Conservation (phyloP, 1,140 invertebrate species). For the Drosophila nigromelanica region DNA sequence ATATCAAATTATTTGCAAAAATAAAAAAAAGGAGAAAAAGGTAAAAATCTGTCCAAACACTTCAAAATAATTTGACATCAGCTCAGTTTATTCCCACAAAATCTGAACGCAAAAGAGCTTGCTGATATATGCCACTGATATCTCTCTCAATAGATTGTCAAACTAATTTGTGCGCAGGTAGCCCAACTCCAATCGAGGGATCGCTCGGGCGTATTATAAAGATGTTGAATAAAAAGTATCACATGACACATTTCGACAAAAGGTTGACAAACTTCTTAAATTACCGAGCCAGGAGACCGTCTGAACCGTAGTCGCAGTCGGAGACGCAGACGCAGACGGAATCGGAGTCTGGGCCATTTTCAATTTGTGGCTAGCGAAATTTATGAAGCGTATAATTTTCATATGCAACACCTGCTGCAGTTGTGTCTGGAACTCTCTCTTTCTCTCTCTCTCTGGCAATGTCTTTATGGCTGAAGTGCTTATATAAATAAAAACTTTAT, state of each 20-base stretch:
- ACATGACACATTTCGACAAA: constrained; percentile 66
- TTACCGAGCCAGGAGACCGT: constrained; percentile 37
- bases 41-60: constrained; percentile 81
- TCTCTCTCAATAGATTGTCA: constrained; percentile 61
- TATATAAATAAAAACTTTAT: constrained; percentile 77
- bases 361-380: constrained; percentile 71
- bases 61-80: constrained; percentile 83
- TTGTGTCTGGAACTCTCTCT: constrained; percentile 21
- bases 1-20: constrained; percentile 77
- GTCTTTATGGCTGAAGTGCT: constrained; percentile 59
- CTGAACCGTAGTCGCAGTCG: background rate
- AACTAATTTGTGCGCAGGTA: constrained; percentile 79
- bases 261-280: constrained; percentile 79
- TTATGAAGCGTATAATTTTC: constrained; percentile 83
- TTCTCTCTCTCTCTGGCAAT: constrained; percentile 1
- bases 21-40: constrained; percentile 19
- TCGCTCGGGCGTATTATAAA: constrained; percentile 57
- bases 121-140: constrained; percentile 38
- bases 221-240: constrained; percentile 74
- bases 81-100: constrained; percentile 76
- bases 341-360: constrained; percentile 48
- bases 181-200: constrained; percentile 22
- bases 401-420: constrained; percentile 79
- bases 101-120: constrained; percentile 49
- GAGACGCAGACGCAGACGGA: constrained; percentile 1